A percentile compares a stretch with the other conserved stretches of the same genome.
Conservation (phyloP, 2,888 invertebrate species). For the Dynastes maya region DNA sequence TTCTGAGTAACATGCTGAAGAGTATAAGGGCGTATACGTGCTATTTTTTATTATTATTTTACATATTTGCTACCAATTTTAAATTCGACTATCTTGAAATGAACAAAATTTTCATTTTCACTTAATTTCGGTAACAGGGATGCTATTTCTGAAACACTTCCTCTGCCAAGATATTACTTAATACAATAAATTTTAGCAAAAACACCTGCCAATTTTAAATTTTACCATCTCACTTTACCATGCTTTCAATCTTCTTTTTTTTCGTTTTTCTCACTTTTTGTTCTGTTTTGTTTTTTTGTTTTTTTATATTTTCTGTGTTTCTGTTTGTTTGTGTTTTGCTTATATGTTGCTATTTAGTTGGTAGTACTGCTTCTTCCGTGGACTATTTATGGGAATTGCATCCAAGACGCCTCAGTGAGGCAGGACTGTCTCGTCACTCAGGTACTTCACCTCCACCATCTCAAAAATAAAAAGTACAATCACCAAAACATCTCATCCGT, state of each 20-base stretch:
- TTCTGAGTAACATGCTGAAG: no score
- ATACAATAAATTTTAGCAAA: no score
- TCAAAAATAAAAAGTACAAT: neutral
- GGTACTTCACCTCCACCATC: slow-evolving; percentile 71
- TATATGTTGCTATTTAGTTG: slow-evolving; percentile 67
- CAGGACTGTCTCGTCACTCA: slow-evolving; percentile 83
- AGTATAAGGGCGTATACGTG: no score
- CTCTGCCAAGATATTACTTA: no score
- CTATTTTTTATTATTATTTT: no score
- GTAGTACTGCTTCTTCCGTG: slow-evolving; percentile 76
- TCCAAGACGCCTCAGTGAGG: slow-evolving; percentile 82
- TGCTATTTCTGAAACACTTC: no score
- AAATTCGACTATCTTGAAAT: no score
- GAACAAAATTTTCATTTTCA: no score
- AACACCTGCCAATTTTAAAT: no score
- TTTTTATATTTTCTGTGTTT: slow-evolving; percentile 44
- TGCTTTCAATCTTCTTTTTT: neutral
- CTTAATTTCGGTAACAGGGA: no score
- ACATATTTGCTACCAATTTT: no score
- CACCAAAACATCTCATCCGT: slow-evolving; percentile 11
- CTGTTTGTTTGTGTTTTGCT: slow-evolving; percentile 63
- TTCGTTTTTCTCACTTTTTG: slow-evolving; percentile 27
- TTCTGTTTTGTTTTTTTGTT: slow-evolving; percentile 37
- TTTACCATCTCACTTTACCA: no score
- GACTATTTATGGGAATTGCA: slow-evolving; percentile 84